These are phyloP conservation scores for Sminthopsis crassicaudata DNA, from an alignment of 2,113 vertebrate genomes.

Conservation along the genomic window DNA sequence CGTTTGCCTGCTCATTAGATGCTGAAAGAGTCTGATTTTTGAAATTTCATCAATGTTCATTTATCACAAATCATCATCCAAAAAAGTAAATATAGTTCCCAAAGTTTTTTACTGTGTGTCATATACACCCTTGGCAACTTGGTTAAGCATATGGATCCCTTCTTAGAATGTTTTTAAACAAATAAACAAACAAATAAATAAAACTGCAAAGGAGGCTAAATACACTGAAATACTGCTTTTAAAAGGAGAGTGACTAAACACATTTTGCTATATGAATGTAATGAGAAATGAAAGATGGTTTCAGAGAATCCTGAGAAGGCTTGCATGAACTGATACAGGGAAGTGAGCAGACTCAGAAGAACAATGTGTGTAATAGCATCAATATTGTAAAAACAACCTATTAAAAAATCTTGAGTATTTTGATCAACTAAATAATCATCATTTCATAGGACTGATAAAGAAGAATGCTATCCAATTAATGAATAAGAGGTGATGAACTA, in stretches of 20 bases:
- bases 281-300: background rate
- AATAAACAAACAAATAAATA: background rate
- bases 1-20: slow-evolving; percentile 4
- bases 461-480: background rate
- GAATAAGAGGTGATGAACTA: background rate
- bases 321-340: background rate
- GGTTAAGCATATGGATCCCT: background rate
- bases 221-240: background rate
- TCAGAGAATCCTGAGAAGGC: background rate
- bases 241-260: background rate
- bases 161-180: background rate
- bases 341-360: background rate
- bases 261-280: background rate
- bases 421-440: background rate
- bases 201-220: background rate
- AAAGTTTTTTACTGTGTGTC: background rate
- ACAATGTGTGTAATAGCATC: background rate
- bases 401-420: background rate
- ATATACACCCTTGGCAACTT: background rate
- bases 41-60: slow-evolving; percentile 30
- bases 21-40: background rate
- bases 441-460: background rate
- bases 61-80: background rate
- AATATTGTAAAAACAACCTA: background rate
- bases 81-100: background rate